Evolutionary conservation across 2,797 vertebrate genomes (phyloP).

Genomic region (Intellagama lesueurii): DNA sequence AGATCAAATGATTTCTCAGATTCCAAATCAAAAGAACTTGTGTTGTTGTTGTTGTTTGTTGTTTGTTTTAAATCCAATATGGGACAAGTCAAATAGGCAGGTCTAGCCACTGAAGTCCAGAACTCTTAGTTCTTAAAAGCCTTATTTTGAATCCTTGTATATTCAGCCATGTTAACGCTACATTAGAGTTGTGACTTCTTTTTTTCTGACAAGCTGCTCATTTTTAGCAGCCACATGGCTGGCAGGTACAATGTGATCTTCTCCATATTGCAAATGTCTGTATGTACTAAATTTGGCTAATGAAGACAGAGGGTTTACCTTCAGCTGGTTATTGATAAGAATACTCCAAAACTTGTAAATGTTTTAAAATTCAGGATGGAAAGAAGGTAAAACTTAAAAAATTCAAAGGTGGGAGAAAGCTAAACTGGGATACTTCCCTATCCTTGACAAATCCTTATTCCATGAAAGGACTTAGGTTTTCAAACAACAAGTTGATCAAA

Average conservation of each 20-base stretch:
- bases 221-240: too few relatives aligned
- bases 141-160: not conserved
- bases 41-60: too few relatives aligned
- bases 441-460: not conserved
- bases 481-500: not conserved
- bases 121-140: too few relatives aligned
- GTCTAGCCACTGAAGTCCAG: too few relatives aligned
- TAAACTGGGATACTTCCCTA: not conserved
- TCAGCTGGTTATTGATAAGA: not conserved
- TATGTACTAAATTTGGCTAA: not conserved
- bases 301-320: not conserved
- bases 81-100: too few relatives aligned
- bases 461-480: not conserved
- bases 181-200: too few relatives aligned
- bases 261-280: not conserved
- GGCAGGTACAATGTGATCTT: too few relatives aligned
- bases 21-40: too few relatives aligned
- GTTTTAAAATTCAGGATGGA: not conserved
- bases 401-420: not conserved
- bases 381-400: not conserved
- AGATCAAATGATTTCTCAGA: too few relatives aligned
- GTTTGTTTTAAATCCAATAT: too few relatives aligned
- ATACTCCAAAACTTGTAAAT: not conserved
- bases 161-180: too few relatives aligned
- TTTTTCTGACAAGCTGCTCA: too few relatives aligned